Base-by-base conservation (phyloP, 2,888 invertebrate species). In the Rotaria macrura region DNA sequence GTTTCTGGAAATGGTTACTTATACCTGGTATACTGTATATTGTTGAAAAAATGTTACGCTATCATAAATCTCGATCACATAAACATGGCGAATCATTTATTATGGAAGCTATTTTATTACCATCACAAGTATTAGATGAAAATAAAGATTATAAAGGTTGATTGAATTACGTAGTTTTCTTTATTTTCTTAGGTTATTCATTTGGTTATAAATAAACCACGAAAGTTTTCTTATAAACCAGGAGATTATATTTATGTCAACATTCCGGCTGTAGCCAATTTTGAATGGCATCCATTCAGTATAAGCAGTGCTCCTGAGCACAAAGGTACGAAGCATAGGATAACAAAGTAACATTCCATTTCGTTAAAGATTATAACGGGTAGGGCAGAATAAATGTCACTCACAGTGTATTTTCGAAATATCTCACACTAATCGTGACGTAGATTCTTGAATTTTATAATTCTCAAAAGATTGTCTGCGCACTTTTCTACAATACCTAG, bases 211-310 rank as follows among this genome's bases (percentile, higher is more conserved):
- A 94, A 95, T 88, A 92, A 95, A 0, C 96, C 97, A 0, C 92
- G 93, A 0, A 94, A 94, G 89, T 96, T 97, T 89, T 93, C 94
- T 89, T 97, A 95, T 91, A 94, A 94, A 89, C 95, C 97, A 0
- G 97, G 97, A 0, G 97, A 97, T 92, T 97, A 96, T 90, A 94
- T 96, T 57, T 97, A 95, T 89, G 94, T 96, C 0, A 95, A 96
- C 89, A 94, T 97, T 85, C 97, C 97, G 0, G 93, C 93, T 12
- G 95, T 97, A 87, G 96, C 97, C 0, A 93, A 93, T 86, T 95
- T 95, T 89, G 97, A 97, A 91, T 97, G 96, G 96, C 97, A 97
- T 93, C 96, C 97, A 0, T 96, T 97, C 89, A 97, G 97, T 1
- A 94, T 97, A 88, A 96, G 96, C 92, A 96, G 96, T 89, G 96